These are phyloP conservation scores for Antedon bifida DNA, from an alignment of 35 echinoderm and acorn worm genomes.

Conservation along the genomic window DNA sequence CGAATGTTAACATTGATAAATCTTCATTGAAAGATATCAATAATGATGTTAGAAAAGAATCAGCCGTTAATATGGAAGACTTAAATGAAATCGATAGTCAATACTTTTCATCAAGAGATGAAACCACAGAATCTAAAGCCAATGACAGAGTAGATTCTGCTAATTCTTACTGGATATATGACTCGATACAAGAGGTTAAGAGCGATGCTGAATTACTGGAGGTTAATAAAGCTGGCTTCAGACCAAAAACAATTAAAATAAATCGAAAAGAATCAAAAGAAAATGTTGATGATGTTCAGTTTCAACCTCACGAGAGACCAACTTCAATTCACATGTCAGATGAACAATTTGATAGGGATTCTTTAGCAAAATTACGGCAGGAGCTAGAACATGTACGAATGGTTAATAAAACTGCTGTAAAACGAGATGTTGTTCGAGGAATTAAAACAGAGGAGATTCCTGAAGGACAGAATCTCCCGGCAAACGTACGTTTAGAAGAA, in stretches of 20 bases:
- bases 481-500: background rate
- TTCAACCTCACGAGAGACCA: constrained; percentile 34
- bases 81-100: constrained; percentile 55
- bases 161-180: background rate
- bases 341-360: constrained; percentile 8
- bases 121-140: background rate
- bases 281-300: background rate
- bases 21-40: background rate
- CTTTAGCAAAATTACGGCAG: constrained; percentile 6
- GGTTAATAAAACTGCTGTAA: constrained; percentile 18
- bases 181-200: background rate
- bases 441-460: constrained; percentile 1
- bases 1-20: background rate
- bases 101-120: constrained; percentile 27
- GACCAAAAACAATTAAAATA: background rate
- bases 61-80: background rate
- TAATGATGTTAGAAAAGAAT: background rate
- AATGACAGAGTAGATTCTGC: background rate
- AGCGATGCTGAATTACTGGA: background rate
- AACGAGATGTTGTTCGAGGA: constrained; percentile 27
- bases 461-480: background rate
- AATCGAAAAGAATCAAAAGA: background rate
- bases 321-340: background rate
- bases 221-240: constrained; percentile 13
- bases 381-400: constrained; percentile 1